Base-by-base conservation (phyloP, 2,888 invertebrate genomes). In the Syrphus vitripennis region DNA sequence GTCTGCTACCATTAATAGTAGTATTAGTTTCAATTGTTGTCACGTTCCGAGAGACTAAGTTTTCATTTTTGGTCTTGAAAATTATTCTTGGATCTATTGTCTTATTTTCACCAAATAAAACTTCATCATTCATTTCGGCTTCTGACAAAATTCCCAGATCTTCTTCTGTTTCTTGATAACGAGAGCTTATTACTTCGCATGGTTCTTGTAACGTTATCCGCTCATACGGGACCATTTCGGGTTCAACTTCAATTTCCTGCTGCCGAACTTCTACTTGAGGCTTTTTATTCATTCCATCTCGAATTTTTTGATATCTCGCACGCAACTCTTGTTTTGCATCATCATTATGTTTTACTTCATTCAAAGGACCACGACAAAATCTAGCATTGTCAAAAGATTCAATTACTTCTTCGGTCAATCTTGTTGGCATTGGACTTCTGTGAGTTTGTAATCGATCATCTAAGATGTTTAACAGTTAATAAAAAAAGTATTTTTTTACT, bases 11-110 rank as follows among this genome's bases (percentile, higher is more conserved):
- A n/a, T 42, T 34, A 3, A 86, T 53, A 10, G 16, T 59, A 10
- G 72, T 74, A 14, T 72, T 70, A 14, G 77, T 86, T 55, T 82
- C 42, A n/a, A 86, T 53, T n/a, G 70, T 86, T 0, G 70, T 29
- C 3, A 82, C 55, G 7, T 50, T 86, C 0, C 65, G 69, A 6
- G 69, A 63, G 0, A 82, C 57, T 7, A 86, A n/a, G 1, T 50
- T 69, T 14, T 78, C 82, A 21, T 77, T 53, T 37, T 31, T 24
- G 0, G 26, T 50, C 37, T 65, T 59, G 4, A 72, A 76, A n/a
- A 80, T 69, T 10, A 37, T n/a, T 10, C 37, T 76, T 1, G 76
- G 76, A 48, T 72, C 84, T 3, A 67, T 10, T 0, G 29, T 40
- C 10, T 42, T 16, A 0, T 69, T 59, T 3, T 72, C 61, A 1